phyloP scores from a whole-genome alignment of 1,140 invertebrate genomes.

The Drosophila virilis region DNA sequence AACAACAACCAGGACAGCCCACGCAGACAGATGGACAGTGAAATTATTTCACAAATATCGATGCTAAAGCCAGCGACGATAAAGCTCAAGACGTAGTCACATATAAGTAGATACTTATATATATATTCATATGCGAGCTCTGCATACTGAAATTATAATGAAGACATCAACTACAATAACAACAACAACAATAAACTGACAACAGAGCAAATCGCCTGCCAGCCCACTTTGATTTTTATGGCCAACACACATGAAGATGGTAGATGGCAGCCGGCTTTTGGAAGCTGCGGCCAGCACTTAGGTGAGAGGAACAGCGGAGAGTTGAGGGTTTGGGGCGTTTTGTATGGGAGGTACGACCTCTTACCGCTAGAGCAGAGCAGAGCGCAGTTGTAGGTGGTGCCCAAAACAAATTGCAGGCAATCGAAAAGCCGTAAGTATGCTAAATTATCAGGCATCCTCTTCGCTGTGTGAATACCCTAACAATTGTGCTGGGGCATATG shows the following conservation, averaged over 20 bases:
- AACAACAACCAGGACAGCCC: conserved; percentile 37
- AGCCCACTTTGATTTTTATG: conserved; percentile 81
- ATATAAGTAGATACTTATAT: conserved; percentile 29
- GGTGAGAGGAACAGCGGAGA: background rate
- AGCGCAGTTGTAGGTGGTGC: conserved; percentile 75
- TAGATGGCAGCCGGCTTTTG: conserved; percentile 16
- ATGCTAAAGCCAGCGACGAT: conserved; percentile 9
- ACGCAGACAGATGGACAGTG: conserved; percentile 57
- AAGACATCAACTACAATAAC: conserved; percentile 69
- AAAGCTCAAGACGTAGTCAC: conserved; percentile 17
- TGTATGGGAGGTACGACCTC: conserved; percentile 56
- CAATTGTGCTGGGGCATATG: background rate
- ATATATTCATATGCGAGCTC: conserved; percentile 42
- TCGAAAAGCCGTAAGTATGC: conserved; percentile 76
- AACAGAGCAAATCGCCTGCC: conserved; percentile 73
- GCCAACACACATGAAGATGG: conserved; percentile 57
- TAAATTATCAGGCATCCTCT: conserved; percentile 76
- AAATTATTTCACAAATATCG: conserved; percentile 62
- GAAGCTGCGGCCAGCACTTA: conserved; percentile 2
- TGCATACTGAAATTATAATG: conserved; percentile 79
- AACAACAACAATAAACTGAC: conserved; percentile 45
- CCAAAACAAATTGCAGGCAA: conserved; percentile 80
- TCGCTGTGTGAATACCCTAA: conserved; percentile 34
- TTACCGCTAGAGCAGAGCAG: conserved; percentile 52
- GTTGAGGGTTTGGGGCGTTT: background rate